Evolutionary conservation across 2,113 vertebrate species (phyloP), one percentile per base, ranked within the genome.

Genomic region (Sylvilagus bachmani): DNA sequence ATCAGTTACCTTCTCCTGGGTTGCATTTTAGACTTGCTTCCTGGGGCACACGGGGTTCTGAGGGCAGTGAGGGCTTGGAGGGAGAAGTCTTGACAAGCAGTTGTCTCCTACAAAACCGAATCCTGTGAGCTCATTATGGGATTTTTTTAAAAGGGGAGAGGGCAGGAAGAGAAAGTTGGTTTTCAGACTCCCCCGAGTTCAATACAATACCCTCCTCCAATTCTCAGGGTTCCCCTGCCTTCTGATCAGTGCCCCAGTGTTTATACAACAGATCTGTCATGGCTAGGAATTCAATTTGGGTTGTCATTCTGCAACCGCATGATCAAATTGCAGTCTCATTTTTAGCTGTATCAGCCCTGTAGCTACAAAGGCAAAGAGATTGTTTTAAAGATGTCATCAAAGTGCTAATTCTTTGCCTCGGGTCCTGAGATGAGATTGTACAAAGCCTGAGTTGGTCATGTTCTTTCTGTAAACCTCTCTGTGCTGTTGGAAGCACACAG

Each of bases 261-360:
- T 27, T 64, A 31, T 33, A 38, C 7, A 70, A 61, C 77, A 49
- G 67, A 82, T 58, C 87, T 69, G 38, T 61, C 66, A 16, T 3
- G 69, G 82, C 89, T 70, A 24, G 33, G 61, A 55, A 89, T 51
- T 62, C 73, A 66, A 36, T 85, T 51, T 31, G 33, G 7, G 10
- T 38, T 85, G 53, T 58, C 67, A 90, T 61, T 81, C 82, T 27
- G 78, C 10, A 49, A 58, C 33, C 12, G 44, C 22, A 0, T 53
- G 36, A 64, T 90, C 71, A 81, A 62, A 78, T 95, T 61, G 21
- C 84, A 81, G 69, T 77, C 66, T 77, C 1, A 16, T 53, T 81
- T 95, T 62, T 66, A 33, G n/a, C n/a, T 53, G 13, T 25, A 38
- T 55, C 90, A 84, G 44, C 27, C 81, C 67, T 84, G 29, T 17